These are phyloP conservation scores for Diploptera punctata DNA, from an alignment of 2,888 invertebrate species.

Conservation along the genomic window DNA sequence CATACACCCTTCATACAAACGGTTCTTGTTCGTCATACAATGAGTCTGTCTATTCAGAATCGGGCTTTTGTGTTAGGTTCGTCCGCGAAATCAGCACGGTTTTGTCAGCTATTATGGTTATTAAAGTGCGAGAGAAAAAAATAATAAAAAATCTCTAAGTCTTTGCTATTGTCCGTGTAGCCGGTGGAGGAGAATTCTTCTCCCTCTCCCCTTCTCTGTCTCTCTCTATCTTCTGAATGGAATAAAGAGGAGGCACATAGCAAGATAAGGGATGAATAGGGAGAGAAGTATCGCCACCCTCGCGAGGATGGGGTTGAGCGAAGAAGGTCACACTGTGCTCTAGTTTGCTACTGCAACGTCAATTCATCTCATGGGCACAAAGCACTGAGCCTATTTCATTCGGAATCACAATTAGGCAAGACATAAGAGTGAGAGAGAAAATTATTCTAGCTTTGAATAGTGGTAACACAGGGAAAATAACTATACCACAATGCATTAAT, in stretches of 20 bases:
- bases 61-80: conserved; percentile 41
- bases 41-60: conserved; percentile 42
- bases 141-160: conserved; percentile 32
- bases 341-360: conserved; percentile 40
- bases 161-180: conserved; percentile 40
- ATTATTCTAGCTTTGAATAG: conserved; percentile 7
- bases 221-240: conserved; percentile 38
- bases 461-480: conserved; percentile 38
- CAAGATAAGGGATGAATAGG: conserved; percentile 41
- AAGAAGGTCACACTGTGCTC: conserved; percentile 40
- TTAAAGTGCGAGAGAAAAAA: conserved; percentile 42
- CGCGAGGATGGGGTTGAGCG: not conserved
- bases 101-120: conserved; percentile 45
- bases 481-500: conserved; percentile 43
- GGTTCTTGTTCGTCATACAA: conserved; percentile 40
- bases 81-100: conserved; percentile 42
- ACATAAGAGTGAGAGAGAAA: conserved; percentile 13
- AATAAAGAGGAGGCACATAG: conserved; percentile 37
- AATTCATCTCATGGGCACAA: conserved; percentile 37
- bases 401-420: conserved; percentile 37
- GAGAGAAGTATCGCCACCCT: conserved; percentile 26
- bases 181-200: conserved; percentile 18
- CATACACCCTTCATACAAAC: conserved; percentile 24
- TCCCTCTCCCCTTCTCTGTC: conserved; percentile 8
- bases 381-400: conserved; percentile 7